Conservation (phyloP, 2,113 vertebrate species). For the Acrocephalus kingi region DNA sequence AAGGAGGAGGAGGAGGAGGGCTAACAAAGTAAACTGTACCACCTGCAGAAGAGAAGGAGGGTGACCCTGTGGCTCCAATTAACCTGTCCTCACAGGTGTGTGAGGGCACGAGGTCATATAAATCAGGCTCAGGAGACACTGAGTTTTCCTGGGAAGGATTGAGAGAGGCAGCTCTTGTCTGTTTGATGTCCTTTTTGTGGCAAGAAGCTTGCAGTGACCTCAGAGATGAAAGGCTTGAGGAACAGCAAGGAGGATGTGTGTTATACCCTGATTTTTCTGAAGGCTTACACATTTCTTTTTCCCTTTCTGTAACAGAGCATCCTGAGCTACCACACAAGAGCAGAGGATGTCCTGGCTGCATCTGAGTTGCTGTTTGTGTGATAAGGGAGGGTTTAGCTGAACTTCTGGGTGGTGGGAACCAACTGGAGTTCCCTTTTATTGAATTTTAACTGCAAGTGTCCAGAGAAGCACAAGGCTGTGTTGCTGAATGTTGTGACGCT, state of each 20-base stretch:
- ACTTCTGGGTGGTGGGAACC: accelerated
- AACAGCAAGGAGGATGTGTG: neutral
- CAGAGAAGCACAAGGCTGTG: neutral
- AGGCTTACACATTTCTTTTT: neutral
- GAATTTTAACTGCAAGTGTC: accelerated
- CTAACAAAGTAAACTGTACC: neutral
- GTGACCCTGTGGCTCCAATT: neutral
- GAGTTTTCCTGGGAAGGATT: accelerated
- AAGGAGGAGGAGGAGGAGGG: neutral
- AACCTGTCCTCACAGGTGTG: neutral
- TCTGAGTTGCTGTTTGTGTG: accelerated
- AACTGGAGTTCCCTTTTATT: accelerated
- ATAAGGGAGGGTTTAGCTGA: neutral
- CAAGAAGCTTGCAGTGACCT: neutral
- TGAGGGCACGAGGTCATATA: neutral
- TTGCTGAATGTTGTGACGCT: neutral
- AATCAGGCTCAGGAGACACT: neutral
- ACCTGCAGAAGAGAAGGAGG: neutral
- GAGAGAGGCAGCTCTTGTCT: accelerated
- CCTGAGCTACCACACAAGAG: accelerated
- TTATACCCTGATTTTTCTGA: neutral
- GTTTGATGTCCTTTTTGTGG: neutral
- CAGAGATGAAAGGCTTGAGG: neutral
- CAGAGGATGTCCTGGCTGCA: neutral
- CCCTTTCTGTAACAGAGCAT: neutral